Evolutionary conservation across 2,113 vertebrate species (phyloP).

Genomic region (Nothobranchius kuhntae): DNA sequence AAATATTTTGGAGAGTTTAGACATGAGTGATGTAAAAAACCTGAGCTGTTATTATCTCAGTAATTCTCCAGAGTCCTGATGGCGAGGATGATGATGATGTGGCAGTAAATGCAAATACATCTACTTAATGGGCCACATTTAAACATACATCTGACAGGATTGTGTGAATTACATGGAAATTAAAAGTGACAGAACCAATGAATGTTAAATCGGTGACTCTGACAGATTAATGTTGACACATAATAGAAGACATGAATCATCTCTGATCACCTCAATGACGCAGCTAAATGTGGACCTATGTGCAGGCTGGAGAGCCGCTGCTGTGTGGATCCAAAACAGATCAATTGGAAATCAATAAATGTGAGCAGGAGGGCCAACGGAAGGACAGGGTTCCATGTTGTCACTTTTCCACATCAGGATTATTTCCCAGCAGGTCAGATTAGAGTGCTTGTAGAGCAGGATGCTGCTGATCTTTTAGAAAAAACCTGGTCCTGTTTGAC

Average conservation of each 20-base stretch:
- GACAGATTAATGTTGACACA: slow-evolving; percentile 23
- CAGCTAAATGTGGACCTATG: not conserved
- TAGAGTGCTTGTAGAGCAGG: not conserved
- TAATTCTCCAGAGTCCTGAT: not conserved
- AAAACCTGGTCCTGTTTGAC: too few relatives aligned
- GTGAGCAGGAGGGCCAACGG: not conserved
- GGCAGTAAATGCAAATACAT: slow-evolving; percentile 24
- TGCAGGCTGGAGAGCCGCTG: not conserved
- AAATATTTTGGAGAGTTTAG: too few relatives aligned
- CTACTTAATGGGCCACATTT: slow-evolving; percentile 15
- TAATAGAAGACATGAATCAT: slow-evolving; percentile 20
- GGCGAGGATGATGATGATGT: slow-evolving; percentile 1
- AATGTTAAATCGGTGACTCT: slow-evolving; percentile 14
- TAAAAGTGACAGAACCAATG: slow-evolving; percentile 15
- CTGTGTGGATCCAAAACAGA: not conserved
- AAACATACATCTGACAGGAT: slow-evolving; percentile 13
- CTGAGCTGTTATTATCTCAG: not conserved
- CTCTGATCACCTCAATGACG: not conserved
- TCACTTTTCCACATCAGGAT: not conserved
- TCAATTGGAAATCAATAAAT: not conserved
- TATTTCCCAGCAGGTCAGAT: not conserved
- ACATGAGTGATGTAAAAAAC: not conserved
- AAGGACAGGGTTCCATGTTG: not conserved
- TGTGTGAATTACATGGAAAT: slow-evolving; percentile 16
- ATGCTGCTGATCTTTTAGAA: too few relatives aligned